Conservation (phyloP, 2,113 vertebrate genomes). For the Microtus montanus region DNA sequence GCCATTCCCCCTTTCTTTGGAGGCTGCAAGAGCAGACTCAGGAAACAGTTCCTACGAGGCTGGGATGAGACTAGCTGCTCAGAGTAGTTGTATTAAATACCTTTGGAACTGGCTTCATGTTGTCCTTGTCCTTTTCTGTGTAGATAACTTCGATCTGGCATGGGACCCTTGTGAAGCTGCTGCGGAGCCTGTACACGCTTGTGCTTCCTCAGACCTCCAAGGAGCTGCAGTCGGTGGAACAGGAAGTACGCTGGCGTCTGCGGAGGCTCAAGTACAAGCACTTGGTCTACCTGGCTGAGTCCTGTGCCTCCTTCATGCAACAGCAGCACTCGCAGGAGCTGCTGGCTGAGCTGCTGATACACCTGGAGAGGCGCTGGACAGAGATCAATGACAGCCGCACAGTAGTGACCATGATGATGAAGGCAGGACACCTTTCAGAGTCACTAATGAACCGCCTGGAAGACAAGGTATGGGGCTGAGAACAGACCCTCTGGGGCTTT, state of each 20-base stretch:
- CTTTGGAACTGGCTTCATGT: background rate
- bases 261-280: constrained; percentile 88
- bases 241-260: constrained; percentile 92
- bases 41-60: background rate
- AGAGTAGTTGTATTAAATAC: background rate
- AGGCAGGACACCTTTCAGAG: constrained; percentile 81
- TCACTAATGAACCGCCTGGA: constrained; percentile 90
- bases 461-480: constrained; percentile 90
- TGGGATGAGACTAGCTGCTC: background rate
- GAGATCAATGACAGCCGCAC: constrained; percentile 88
- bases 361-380: constrained; percentile 94
- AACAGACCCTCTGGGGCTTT: background rate
- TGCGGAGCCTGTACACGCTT: constrained; percentile 86
- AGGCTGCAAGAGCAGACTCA: background rate
- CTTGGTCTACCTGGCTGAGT: constrained; percentile 80
- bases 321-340: constrained; percentile 73
- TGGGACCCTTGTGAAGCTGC: constrained; percentile 84
- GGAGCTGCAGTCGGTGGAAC: constrained; percentile 87
- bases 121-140: background rate
- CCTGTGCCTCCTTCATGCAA: background rate
- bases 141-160: constrained; percentile 89
- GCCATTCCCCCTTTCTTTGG: background rate
- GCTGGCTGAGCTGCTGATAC: constrained; percentile 85
- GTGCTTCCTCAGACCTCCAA: background rate
- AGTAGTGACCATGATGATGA: constrained; percentile 84